Evolutionary conservation across 2,113 vertebrate genomes (phyloP).

Genomic region (Crotalus horridus): DNA sequence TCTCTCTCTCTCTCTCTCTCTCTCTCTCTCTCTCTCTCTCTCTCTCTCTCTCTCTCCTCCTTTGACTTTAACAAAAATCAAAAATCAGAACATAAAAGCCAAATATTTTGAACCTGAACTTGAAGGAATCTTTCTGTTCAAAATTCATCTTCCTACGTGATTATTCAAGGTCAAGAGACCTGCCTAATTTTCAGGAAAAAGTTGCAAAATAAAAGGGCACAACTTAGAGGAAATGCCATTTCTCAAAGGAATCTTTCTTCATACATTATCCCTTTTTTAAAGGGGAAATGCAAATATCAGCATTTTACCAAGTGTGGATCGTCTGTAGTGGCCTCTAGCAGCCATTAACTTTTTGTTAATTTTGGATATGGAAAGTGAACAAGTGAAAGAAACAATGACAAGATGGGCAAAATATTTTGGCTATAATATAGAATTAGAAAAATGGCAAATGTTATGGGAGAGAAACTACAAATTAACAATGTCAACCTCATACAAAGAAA

Average conservation of each 20-base stretch:
- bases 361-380: too few species aligned
- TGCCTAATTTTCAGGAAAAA: not conserved
- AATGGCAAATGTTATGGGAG: too few species aligned
- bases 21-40: not conserved
- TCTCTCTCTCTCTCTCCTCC: not conserved
- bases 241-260: not conserved
- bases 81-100: not conserved
- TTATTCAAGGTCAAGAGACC: not conserved
- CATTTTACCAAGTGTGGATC: not conserved
- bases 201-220: not conserved
- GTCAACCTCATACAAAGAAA: too few species aligned
- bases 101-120: not conserved
- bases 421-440: too few species aligned
- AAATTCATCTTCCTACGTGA: not conserved
- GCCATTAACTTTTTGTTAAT: too few species aligned
- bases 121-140: not conserved
- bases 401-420: too few species aligned
- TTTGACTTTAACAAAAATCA: not conserved
- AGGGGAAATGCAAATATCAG: not conserved
- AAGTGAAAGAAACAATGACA: too few species aligned
- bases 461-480: too few species aligned
- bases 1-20: not conserved
- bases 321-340: not conserved
- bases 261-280: not conserved
- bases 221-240: not conserved